Conservation (phyloP, 2,113 vertebrate species). For the Herpailurus yagouaroundi region DNA sequence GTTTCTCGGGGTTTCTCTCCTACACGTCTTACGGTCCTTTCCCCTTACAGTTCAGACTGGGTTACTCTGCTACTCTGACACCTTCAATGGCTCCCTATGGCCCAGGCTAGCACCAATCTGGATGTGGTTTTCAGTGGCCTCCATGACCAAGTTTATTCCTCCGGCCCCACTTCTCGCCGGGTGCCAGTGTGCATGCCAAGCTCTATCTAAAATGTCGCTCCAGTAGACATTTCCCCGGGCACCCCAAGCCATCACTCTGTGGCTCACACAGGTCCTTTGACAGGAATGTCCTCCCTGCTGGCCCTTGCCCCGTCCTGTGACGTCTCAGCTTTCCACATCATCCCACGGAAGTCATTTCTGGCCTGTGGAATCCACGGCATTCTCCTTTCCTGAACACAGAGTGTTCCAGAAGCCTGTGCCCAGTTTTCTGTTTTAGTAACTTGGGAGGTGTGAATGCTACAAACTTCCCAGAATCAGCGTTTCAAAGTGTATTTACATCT, state of each 20-base stretch:
- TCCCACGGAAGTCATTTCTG: rapidly evolving
- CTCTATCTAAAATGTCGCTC: background rate
- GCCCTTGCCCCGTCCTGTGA: no score
- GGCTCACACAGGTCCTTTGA: background rate
- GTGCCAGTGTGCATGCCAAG: background rate
- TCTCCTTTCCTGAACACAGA: background rate
- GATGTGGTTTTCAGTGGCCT: background rate
- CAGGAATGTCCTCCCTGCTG: rapidly evolving
- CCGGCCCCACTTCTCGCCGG: background rate
- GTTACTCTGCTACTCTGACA: background rate
- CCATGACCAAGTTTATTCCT: background rate
- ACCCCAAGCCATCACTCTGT: background rate
- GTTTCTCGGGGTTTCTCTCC: background rate
- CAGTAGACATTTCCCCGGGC: rapidly evolving
- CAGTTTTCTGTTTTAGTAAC: background rate
- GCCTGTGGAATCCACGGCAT: background rate
- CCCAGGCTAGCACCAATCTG: background rate
- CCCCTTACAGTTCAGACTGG: background rate
- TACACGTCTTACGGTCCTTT: background rate
- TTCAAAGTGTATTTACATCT: background rate
- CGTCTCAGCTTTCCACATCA: background rate
- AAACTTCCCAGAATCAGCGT: background rate
- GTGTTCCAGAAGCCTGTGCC: background rate
- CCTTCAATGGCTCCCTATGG: background rate
- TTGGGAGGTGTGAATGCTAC: background rate